Evolutionary conservation across 2,888 invertebrate species (phyloP).

Genomic region (Hermodice carunculata): DNA sequence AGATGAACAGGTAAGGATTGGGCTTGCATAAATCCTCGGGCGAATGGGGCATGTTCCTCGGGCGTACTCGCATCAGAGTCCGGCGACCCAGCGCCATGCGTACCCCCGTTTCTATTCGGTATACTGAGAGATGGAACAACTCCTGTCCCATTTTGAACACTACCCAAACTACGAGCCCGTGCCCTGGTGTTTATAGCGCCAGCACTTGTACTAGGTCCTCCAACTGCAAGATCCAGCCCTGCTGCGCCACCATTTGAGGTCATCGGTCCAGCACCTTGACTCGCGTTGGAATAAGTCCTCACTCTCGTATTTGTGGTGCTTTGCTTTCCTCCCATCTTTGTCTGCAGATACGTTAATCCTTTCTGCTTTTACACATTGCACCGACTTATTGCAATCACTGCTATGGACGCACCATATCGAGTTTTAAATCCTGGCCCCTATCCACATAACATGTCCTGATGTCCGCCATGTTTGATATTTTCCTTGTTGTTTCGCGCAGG

Average conservation of each 20-base stretch:
- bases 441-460: neutral
- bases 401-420: too few relatives aligned
- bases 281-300: constrained; percentile 54
- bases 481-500: constrained; percentile 23
- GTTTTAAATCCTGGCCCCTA: too few relatives aligned
- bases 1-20: constrained; percentile 64
- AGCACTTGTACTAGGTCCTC: constrained; percentile 24
- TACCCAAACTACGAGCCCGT: constrained; percentile 61
- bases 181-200: constrained; percentile 46
- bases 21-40: constrained; percentile 33
- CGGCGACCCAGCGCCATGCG: constrained; percentile 59
- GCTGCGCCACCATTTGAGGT: constrained; percentile 21
- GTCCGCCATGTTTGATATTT: constrained; percentile 21
- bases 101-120: constrained; percentile 55
- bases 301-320: constrained; percentile 58
- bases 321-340: constrained; percentile 60
- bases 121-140: constrained; percentile 52
- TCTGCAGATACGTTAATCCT: neutral
- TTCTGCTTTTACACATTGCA: too few relatives aligned
- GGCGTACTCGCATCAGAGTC: constrained; percentile 66
- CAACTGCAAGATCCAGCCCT: constrained; percentile 3
- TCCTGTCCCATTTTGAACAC: constrained; percentile 47
- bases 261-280: constrained; percentile 13
- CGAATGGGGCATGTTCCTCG: constrained; percentile 49
- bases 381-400: too few relatives aligned